These are phyloP conservation scores for Fabriciana adippe DNA, from an alignment of 2,888 invertebrate species.

Conservation along the genomic window DNA sequence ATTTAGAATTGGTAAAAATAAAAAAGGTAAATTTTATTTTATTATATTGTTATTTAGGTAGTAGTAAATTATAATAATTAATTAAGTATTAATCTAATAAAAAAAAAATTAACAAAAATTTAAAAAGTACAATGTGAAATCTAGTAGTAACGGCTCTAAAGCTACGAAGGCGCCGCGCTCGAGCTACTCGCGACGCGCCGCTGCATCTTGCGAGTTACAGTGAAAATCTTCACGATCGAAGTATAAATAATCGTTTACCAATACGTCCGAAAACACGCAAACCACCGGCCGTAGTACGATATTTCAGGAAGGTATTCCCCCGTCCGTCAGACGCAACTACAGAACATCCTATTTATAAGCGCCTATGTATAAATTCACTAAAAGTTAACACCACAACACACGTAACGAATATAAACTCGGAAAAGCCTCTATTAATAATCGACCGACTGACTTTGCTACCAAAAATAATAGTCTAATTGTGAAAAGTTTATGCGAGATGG, in stretches of 20 bases:
- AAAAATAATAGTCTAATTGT: slow-evolving; percentile 84
- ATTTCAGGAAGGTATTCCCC: slow-evolving; percentile 83
- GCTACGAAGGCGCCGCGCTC: slow-evolving; percentile 22
- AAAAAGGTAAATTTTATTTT: too few species aligned
- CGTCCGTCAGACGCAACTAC: slow-evolving; percentile 82
- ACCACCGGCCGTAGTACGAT: slow-evolving; percentile 80
- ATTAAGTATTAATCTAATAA: too few species aligned
- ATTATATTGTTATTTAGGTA: too few species aligned
- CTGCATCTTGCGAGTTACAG: slow-evolving; percentile 49
- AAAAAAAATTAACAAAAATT: too few species aligned
- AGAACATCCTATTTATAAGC: slow-evolving; percentile 83
- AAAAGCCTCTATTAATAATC: slow-evolving; percentile 84
- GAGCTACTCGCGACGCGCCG: slow-evolving; percentile 37
- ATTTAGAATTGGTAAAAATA: too few species aligned
- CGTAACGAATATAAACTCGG: slow-evolving; percentile 83
- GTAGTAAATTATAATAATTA: too few species aligned
- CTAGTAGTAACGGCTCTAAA: neutral
- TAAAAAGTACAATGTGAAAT: too few species aligned
- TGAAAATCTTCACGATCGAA: slow-evolving; percentile 69
- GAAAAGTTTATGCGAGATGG: slow-evolving; percentile 83
- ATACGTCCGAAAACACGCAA: slow-evolving; percentile 81
- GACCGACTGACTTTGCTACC: slow-evolving; percentile 83
- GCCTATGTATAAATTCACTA: slow-evolving; percentile 83
- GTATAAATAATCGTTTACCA: slow-evolving; percentile 82
- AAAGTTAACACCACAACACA: slow-evolving; percentile 83